These are phyloP conservation scores for Portevinia maculata DNA, from an alignment of 2,888 invertebrate genomes.

Conservation along the genomic window DNA sequence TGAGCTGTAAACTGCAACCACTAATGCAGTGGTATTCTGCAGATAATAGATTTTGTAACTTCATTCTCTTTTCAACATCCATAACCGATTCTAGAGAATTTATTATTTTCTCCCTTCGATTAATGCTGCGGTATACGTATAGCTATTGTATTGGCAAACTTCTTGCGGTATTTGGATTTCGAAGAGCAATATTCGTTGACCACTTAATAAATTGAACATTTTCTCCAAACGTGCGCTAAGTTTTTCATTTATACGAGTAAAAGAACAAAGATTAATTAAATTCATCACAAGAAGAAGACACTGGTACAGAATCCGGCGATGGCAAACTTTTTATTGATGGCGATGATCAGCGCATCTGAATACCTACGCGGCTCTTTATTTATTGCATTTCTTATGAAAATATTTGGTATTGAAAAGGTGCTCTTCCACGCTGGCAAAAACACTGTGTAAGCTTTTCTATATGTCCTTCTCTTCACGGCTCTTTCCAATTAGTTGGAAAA, in stretches of 20 bases:
- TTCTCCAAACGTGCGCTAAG: constrained; percentile 17
- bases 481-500: too few species aligned
- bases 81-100: background rate
- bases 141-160: constrained; percentile 20
- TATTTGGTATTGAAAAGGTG: too few species aligned
- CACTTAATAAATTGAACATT: constrained; percentile 48
- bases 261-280: constrained; percentile 34
- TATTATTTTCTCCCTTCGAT: background rate
- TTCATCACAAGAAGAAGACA: constrained; percentile 34
- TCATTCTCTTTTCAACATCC: constrained; percentile 6
- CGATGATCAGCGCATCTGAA: constrained; percentile 24
- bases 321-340: background rate
- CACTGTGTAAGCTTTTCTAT: too few species aligned
- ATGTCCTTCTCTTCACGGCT: too few species aligned
- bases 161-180: constrained; percentile 36
- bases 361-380: constrained; percentile 20
- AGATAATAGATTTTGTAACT: constrained; percentile 30
- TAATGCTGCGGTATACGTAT: constrained; percentile 1
- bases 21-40: background rate
- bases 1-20: too few species aligned
- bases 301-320: constrained; percentile 1
- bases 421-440: too few species aligned
- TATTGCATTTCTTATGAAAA: constrained; percentile 43
- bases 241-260: constrained; percentile 1
- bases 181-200: constrained; percentile 32